Conservation (phyloP, 2,113 vertebrate species). For the Cyanistes caeruleus region DNA sequence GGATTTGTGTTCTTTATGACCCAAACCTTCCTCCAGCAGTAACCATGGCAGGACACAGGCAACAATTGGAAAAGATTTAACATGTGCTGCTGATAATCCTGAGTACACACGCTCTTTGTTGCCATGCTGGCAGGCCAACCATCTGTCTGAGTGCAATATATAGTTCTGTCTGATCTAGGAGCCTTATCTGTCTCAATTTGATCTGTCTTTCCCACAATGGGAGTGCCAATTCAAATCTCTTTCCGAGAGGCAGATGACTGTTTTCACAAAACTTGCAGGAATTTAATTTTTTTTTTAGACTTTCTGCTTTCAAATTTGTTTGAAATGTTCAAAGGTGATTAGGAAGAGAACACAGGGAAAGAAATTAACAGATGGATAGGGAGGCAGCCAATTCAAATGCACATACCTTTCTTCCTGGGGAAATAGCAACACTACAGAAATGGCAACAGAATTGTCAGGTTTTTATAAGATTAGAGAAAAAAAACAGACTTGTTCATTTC, state of each 20-base stretch:
- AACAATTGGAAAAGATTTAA: background rate
- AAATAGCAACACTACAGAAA: background rate
- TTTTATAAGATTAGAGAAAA: background rate
- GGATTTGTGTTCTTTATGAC: background rate
- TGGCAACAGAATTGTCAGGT: background rate
- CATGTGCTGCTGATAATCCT: background rate
- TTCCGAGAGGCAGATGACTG: background rate
- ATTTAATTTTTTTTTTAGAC: background rate
- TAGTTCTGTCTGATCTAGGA: slow-evolving; percentile 39
- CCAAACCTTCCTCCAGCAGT: background rate
- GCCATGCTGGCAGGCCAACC: slow-evolving; percentile 5
- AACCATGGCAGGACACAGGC: background rate
- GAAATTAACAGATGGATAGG: slow-evolving; percentile 13
- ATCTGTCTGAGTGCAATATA: slow-evolving; percentile 32
- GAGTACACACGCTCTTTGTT: slow-evolving; percentile 1
- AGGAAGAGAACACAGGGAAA: background rate
- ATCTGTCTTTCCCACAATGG: background rate
- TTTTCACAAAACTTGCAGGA: slow-evolving; percentile 11
- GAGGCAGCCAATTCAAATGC: background rate
- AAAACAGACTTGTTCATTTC: background rate
- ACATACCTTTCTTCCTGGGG: background rate
- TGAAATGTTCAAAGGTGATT: slow-evolving; percentile 23
- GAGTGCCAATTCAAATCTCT: slow-evolving; percentile 5
- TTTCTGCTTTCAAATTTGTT: background rate
- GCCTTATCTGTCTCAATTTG: slow-evolving; percentile 21